Conservation (phyloP, 2,113 vertebrate genomes). For the human (Homo sapiens) region GRCh38 chr2:237982001-237982500, state of each 20-base stretch:
- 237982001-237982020: not conserved
- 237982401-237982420: not conserved
- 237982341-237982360: not conserved
- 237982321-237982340: too few species aligned
- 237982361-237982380: not conserved
- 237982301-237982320: not conserved
- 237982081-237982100: not conserved
- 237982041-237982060: not conserved
- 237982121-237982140: not conserved
- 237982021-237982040: not conserved
- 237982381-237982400: not conserved
- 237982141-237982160: not conserved
- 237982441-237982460: not conserved
- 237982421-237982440: not conserved
- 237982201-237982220: not conserved
- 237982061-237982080: not conserved
- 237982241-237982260: not conserved
- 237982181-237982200: too few species aligned
- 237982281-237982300: not conserved
- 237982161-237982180: too few species aligned
- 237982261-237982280: rapidly evolving
- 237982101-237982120: not conserved
- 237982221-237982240: not conserved
- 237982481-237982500: not conserved
- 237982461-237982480: not conserved